Base-by-base conservation (phyloP, 2,888 invertebrate genomes). In the Tetranychus truncatus region DNA sequence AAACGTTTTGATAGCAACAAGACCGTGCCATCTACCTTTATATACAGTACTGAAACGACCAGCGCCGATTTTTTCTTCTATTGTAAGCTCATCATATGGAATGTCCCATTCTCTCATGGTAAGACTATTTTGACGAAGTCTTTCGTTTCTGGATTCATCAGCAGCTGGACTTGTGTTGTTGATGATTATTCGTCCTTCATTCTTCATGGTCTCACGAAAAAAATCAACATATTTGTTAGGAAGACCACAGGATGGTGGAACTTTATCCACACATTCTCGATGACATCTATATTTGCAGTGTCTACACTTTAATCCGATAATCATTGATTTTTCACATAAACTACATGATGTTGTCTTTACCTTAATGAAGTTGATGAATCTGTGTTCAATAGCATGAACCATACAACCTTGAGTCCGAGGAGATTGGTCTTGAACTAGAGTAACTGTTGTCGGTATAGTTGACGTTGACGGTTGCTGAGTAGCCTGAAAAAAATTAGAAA, bases 31-130 rank as follows among this genome's bases (percentile, higher is more conserved):
- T 81, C 91, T 88, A 77, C 95, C 97, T 79, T 92, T 88, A 67
- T 90, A 92, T 75, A 96, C 96, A 3, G 91, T 92, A 75, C 95
- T 95, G 85, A 96, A 95, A 77, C 95, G 87, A 0, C 96, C 96
- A 45, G 88, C 89, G 69, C 96, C 95, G 79, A 96, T 91, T 80
- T 88, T 86, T 78, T 95, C 94, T 78, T 89, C 89, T 81, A 95
- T 87, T 80, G 88, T 88, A 79, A 96, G 84, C 84, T 96, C 95
- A 82, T 93, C 92, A 85, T 89, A 95, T n/a, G 95, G 95, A 82
- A 96, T 96, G 85, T 96, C 95, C 96, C 96, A 96, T 82, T 96
- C 95, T 81, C 92, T 88, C 85, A 92, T 88, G 1, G 92, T 93
- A 78, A 93, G 84, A 79, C 84, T 84, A 80, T 85, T 84, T 78